phyloP scores from a whole-genome alignment of 1,140 invertebrate genomes.

The Dreissena polymorpha region DNA sequence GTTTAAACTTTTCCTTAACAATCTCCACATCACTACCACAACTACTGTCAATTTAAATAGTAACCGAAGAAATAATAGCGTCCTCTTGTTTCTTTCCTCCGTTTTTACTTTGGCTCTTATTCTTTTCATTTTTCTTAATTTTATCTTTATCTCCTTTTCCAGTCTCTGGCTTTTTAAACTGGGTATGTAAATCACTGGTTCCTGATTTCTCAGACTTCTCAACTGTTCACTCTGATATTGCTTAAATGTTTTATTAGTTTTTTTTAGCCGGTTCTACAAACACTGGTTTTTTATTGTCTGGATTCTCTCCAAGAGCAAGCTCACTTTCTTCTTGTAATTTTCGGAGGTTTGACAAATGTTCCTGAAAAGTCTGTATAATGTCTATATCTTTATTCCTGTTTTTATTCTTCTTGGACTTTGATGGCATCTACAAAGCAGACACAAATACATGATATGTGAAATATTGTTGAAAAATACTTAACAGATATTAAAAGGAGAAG shows the following conservation, averaged over 20 bases:
- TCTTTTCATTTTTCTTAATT: not conserved
- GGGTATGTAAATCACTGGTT: conserved; percentile 13
- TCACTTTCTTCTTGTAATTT: conserved; percentile 17
- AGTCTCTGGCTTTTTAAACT: conserved; percentile 13
- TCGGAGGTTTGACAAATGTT: conserved; percentile 39
- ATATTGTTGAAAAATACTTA: not conserved
- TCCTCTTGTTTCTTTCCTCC: not conserved
- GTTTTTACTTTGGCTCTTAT: not conserved
- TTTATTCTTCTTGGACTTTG: no score
- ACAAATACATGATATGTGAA: not conserved
- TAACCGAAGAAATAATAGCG: no score
- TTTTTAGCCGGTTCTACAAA: not conserved
- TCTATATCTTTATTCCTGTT: conserved; percentile 43
- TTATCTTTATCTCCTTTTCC: conserved; percentile 5
- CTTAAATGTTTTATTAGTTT: no score
- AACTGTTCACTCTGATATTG: no score
- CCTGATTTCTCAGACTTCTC: conserved; percentile 10
- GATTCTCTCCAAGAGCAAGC: conserved; percentile 11
- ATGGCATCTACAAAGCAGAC: conserved; percentile 27
- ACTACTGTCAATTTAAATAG: not conserved
- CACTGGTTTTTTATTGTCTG: conserved; percentile 28
- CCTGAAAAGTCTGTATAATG: conserved; percentile 37
- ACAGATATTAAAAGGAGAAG: not conserved
- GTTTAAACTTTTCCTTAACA: no score
- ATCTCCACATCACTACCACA: no score